Conservation (phyloP, 2,888 invertebrate genomes). For the Stictocephala bisonia region DNA sequence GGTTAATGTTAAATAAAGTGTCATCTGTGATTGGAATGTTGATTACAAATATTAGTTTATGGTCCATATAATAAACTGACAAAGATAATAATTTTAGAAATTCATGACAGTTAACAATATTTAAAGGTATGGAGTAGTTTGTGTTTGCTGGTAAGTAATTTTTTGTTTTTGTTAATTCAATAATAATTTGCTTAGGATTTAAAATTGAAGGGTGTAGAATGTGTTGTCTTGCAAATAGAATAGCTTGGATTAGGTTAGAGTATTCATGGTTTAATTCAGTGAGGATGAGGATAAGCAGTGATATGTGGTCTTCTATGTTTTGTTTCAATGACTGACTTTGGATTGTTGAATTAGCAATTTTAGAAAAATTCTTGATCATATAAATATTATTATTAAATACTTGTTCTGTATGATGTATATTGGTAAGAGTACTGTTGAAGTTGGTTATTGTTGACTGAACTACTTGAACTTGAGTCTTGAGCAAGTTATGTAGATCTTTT, state of each 20-base stretch:
- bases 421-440: neutral
- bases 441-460: constrained; percentile 6
- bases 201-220: constrained; percentile 15
- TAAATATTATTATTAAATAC: neutral
- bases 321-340: neutral
- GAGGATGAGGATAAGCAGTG: neutral
- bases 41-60: constrained; percentile 3
- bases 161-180: neutral
- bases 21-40: neutral
- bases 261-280: constrained; percentile 5
- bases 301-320: neutral
- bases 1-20: neutral
- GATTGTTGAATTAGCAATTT: neutral
- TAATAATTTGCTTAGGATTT: neutral
- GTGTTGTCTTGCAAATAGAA: neutral
- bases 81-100: neutral
- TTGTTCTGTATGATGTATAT: neutral
- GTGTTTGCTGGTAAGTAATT: neutral
- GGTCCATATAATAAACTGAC: neutral
- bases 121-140: neutral
- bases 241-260: neutral
- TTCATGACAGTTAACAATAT: neutral
- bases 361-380: neutral
- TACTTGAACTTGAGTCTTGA: constrained; percentile 2
- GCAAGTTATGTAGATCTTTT: neutral